Evolutionary conservation across 92 coral and sea anemone species (phyloP).

Genomic region (Virgularia gustaviana): DNA sequence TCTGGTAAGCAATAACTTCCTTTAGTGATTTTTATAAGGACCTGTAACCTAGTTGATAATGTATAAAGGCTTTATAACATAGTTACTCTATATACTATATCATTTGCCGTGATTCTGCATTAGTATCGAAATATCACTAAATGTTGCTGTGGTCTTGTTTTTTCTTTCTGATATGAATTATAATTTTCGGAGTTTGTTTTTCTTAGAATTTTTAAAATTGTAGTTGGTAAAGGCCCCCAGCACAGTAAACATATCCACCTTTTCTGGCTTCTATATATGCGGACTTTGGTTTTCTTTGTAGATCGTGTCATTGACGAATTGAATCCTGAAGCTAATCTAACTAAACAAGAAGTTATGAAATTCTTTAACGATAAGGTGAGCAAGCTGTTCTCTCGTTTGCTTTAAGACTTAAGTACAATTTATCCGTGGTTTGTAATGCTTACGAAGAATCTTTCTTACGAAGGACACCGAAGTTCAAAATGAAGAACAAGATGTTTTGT

Average conservation of each 20-base stretch:
- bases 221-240: neutral
- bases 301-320: constrained; percentile 97
- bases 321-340: constrained; percentile 92
- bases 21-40: no score
- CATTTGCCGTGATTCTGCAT: neutral
- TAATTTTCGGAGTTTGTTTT: neutral
- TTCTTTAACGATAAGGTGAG: constrained; percentile 85
- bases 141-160: no score
- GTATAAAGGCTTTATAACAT: no score
- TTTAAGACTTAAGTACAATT: neutral
- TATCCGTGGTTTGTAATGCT: no score
- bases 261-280: no score
- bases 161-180: no score
- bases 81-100: neutral
- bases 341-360: constrained; percentile 91
- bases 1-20: constrained; percentile 89
- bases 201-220: neutral
- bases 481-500: neutral
- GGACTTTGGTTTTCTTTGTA: constrained; percentile 15
- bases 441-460: neutral
- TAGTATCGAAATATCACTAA: neutral
- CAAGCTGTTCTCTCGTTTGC: no score
- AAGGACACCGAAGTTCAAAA: neutral
- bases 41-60: no score
- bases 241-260: no score